These are phyloP conservation scores for Drosophila takahashii DNA, from an alignment of 1,140 invertebrate genomes.

Conservation along the genomic window DNA sequence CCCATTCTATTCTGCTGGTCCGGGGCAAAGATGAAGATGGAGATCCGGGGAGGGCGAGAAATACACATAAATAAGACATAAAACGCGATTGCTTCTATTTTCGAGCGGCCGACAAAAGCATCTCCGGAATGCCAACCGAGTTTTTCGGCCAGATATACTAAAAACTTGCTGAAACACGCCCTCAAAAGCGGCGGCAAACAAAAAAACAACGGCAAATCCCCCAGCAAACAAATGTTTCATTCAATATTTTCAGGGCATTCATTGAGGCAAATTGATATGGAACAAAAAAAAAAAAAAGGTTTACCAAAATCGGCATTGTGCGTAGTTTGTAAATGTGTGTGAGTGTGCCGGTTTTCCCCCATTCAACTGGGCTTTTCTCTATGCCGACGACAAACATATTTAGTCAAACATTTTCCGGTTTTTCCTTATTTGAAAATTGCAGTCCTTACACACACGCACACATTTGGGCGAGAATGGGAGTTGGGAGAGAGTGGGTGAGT, in stretches of 20 bases:
- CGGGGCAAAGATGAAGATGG: constrained; percentile 19
- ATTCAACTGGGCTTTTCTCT: constrained; percentile 54
- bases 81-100: constrained; percentile 75
- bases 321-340: constrained; percentile 17
- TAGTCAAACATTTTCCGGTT: constrained; percentile 79
- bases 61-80: constrained; percentile 78
- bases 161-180: constrained; percentile 30
- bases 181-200: constrained; percentile 25
- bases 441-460: constrained; percentile 53
- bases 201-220: constrained; percentile 38
- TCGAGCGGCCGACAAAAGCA: constrained; percentile 59
- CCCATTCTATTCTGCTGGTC: constrained; percentile 90
- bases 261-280: constrained; percentile 43
- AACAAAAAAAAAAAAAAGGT: constrained; percentile 29
- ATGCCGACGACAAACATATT: constrained; percentile 54
- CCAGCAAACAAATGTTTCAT: constrained; percentile 52
- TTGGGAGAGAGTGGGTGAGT: constrained; percentile 37
- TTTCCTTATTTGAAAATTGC: constrained; percentile 77
- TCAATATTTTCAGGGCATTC: constrained; percentile 68
- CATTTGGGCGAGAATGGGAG: constrained; percentile 5
- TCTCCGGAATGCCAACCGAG: constrained; percentile 62
- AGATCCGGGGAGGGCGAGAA: constrained; percentile 35
- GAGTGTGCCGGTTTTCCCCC: constrained; percentile 42
- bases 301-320: constrained; percentile 47
- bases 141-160: constrained; percentile 5